Conservation (phyloP, 2,113 vertebrate species). For the Romanogobio albipinnatus region DNA sequence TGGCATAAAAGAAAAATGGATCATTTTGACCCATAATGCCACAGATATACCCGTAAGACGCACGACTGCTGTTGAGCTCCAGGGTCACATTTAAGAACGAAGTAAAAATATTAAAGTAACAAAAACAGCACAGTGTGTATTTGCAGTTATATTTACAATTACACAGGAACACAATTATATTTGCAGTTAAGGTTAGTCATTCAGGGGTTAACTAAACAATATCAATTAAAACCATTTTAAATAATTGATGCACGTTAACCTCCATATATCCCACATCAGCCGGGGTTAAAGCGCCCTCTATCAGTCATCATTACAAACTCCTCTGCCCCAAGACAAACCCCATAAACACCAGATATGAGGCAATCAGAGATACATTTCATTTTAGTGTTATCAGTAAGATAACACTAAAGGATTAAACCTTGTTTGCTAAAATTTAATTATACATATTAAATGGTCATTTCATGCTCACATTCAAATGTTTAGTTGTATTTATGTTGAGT, state of each 20-base stretch:
- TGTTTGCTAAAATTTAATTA: background rate
- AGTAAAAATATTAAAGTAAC: background rate
- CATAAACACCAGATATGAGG: no score
- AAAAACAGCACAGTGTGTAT: no score
- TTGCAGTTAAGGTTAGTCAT: background rate
- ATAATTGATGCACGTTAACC: background rate
- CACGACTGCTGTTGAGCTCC: no score
- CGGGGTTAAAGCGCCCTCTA: constrained; percentile 12
- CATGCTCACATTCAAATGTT: no score
- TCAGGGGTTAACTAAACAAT: background rate
- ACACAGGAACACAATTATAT: background rate
- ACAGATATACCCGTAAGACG: no score
- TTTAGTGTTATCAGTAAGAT: no score
- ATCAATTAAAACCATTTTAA: background rate
- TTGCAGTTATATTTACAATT: background rate
- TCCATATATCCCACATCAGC: background rate
- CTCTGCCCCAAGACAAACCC: no score
- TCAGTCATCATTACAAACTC: background rate
- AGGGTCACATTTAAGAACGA: background rate
- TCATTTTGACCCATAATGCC: no score
- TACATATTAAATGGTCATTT: background rate
- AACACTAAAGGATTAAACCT: background rate
- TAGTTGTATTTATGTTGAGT: no score
- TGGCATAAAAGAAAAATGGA: no score
- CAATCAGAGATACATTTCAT: no score